Base-by-base conservation (phyloP, 1,140 invertebrate genomes). In the Theocolax elegans region DNA sequence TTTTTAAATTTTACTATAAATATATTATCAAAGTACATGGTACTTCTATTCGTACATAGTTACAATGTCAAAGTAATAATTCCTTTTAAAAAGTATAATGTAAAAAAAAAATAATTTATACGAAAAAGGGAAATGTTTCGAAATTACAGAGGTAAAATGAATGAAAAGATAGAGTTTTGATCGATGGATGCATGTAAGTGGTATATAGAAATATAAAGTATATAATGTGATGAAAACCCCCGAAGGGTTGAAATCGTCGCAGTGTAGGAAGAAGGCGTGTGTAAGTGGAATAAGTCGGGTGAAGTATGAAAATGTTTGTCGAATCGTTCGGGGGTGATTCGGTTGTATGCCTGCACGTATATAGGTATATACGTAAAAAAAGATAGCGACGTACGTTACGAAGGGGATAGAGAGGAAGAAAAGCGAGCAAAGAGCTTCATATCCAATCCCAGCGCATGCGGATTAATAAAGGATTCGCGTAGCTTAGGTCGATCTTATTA, bases 401-500 rank as follows among this genome's bases (percentile, higher is more conserved):
- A 19, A 29, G 49, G 17, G 35, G 31, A 71, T 51, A 66, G 75
- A 74, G 75, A 74, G 51, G 48, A 27, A 62, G 31, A 67, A 48
- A 51, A 59, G 38, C 51, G 23, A 23, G 71, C 62, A 68, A 68
- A 51, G 73, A 77, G 76, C 74, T 79, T 79, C 78, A 79, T 81
- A 82, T 82, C 80, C 82, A 81, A 83, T 82, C 80, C 80, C 72
- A 78, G 75, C 75, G 75, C 75, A 81, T 73, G 79, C 76, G 75
- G 80, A 82, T 83, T 83, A 83, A 81, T 82, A 81, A 83, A 83
- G 80, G 77, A 83, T 83, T 83, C 81, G 75, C 80, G 77, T 76
- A 83, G 80, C 80, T 83, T 82, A 80, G 80, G 77, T 72, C 78
- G 80, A 75, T 79, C 74, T 83, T 83, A 83, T 83, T 81, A 82